Conservation (phyloP, 92 coral and sea anemone species). For the Actinernus sp. region DNA sequence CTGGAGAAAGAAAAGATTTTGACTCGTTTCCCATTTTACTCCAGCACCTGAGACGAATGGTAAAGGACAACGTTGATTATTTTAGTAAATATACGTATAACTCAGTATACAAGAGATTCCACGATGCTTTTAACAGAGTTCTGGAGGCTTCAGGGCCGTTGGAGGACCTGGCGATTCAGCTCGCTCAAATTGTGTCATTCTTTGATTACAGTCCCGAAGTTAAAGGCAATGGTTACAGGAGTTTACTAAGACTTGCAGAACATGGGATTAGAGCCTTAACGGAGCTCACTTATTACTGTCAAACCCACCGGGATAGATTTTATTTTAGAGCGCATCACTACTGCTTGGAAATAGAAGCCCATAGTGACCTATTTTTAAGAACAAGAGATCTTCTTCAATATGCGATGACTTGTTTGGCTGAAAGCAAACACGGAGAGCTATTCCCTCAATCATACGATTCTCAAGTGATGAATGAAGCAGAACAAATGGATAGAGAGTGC, state of each 20-base stretch:
- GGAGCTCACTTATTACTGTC: conserved; percentile 81
- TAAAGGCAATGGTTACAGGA: conserved; percentile 94
- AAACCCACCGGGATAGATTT: conserved; percentile 79
- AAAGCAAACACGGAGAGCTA: conserved; percentile 71
- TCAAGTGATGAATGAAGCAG: conserved; percentile 76
- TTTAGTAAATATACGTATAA: conserved; percentile 57
- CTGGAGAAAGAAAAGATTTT: conserved; percentile 47
- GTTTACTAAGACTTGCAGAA: conserved; percentile 75
- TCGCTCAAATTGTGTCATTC: conserved; percentile 71
- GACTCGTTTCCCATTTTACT: conserved; percentile 68
- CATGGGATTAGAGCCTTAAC: conserved; percentile 82
- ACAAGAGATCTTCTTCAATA: conserved; percentile 74
- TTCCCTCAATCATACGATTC: conserved; percentile 85
- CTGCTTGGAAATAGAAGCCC: conserved; percentile 86
- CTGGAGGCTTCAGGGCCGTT: conserved; percentile 56
- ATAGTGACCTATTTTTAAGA: conserved; percentile 69
- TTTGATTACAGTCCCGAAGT: conserved; percentile 86
- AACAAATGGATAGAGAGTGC: conserved; percentile 90
- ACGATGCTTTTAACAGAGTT: conserved; percentile 79
- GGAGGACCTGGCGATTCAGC: conserved; percentile 63
- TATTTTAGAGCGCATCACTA: conserved; percentile 95
- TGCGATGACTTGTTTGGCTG: conserved; percentile 64
- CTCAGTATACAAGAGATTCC: conserved; percentile 69
- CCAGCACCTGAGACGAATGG: conserved; percentile 69
- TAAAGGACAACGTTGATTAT: conserved; percentile 74